Evolutionary conservation across 2,797 vertebrate species (phyloP), one percentile per base, ranked within the genome.

Genomic region (Oryzias dopingdopingensis): DNA sequence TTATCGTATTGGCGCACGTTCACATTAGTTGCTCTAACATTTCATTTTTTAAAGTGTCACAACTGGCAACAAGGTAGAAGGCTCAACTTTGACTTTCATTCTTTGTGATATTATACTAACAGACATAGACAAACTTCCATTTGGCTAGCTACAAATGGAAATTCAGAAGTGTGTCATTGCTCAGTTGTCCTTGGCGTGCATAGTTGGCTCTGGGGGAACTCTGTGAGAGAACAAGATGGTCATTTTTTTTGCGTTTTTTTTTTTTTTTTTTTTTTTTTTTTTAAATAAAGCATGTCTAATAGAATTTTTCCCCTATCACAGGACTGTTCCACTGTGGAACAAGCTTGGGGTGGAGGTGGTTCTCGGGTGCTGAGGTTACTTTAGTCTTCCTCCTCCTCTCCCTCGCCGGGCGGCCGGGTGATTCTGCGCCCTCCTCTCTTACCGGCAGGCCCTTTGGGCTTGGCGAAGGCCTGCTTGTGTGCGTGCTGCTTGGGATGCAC

Each of bases 401-500:
- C 94, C 6, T 96, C 94, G 46, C 88, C 90, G 22, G 94, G 93
- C 44, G 93, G 92, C 67, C 92, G 85, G 37, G 96, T 98, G 77
- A 99, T 92, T 80, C 97, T 92, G 69, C 95, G 93, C n/a, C 90
- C 92, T 8, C 97, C 97, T 63, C 93, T 93, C 81, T 96, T 96
- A 24, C 97, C 97, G 0, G 92, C 88, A 4, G 97, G 97, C 45
- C 96, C 97, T 86, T 93, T 96, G 24, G 97, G 97, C 73, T 98
- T 98, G 77, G 96, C 93, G 72, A 99, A 99, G 46, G 91, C 94
- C 70, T 96, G 95, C 74, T 95, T 97, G 86, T 97, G 95, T 17
- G 95, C 96, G 0, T 98, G 95, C 80, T 98, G 96, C 87, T 97
- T 98, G 26, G 97, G 97, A 73, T 99, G 97, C 51, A 99, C 95